phyloP scores from a whole-genome alignment of 2,797 vertebrate genomes.

The Coregonus ussuriensis region DNA sequence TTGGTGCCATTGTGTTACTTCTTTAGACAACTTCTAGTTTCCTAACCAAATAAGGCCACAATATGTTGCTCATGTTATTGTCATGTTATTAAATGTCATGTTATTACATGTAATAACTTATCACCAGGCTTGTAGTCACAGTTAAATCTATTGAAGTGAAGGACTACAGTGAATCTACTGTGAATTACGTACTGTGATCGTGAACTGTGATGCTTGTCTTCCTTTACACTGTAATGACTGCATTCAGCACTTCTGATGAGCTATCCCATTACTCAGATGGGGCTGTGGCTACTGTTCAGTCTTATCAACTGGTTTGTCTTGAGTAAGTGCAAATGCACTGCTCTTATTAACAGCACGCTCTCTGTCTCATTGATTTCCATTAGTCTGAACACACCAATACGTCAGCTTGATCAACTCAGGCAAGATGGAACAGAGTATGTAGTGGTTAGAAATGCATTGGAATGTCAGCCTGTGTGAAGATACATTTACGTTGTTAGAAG shows the following conservation, averaged over 20 bases:
- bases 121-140: no score
- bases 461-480: slow-evolving; percentile 52
- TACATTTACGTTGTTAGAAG: slow-evolving; percentile 68
- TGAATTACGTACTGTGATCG: not conserved
- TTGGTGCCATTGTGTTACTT: not conserved
- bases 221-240: not conserved
- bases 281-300: slow-evolving; percentile 16
- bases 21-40: not conserved
- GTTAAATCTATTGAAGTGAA: not conserved
- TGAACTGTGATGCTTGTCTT: not conserved
- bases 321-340: slow-evolving; percentile 29
- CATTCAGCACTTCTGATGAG: not conserved
- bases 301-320: slow-evolving; percentile 35
- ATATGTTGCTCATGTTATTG: no score
- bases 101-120: no score
- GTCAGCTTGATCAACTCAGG: slow-evolving; percentile 35
- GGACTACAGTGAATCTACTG: not conserved
- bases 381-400: slow-evolving; percentile 32
- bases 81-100: no score
- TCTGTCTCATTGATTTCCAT: slow-evolving; percentile 65
- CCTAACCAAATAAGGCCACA: no score
- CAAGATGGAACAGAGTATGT: slow-evolving; percentile 23
- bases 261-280: not conserved
- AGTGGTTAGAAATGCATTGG: slow-evolving; percentile 49
- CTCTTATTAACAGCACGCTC: slow-evolving; percentile 45